Evolutionary conservation across 2,888 invertebrate genomes (phyloP).

Genomic region (Torymus auratus): DNA sequence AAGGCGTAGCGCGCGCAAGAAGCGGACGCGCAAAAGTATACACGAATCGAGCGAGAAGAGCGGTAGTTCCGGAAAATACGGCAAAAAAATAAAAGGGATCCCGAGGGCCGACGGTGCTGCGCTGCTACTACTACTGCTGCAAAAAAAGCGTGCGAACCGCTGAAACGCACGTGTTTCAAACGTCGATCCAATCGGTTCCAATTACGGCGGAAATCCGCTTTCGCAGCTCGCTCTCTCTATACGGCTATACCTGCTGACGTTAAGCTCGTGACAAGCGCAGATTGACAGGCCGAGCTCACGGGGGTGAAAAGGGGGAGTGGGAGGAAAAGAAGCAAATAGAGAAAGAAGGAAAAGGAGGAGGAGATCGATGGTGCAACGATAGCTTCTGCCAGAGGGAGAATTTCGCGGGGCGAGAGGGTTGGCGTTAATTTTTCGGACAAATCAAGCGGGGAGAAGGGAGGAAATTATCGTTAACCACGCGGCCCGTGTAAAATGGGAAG

Average conservation of each 20-base stretch:
- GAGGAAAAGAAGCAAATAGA: background rate
- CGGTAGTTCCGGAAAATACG: slow-evolving; percentile 10
- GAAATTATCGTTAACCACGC: slow-evolving; percentile 8
- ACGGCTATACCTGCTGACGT: slow-evolving; percentile 58
- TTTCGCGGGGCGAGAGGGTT: background rate
- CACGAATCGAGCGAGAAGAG: slow-evolving; percentile 16
- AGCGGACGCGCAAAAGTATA: slow-evolving; percentile 7
- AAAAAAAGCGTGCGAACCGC: slow-evolving; percentile 40
- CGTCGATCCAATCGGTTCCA: slow-evolving; percentile 63
- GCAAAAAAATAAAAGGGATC: slow-evolving; percentile 27
- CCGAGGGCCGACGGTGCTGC: background rate
- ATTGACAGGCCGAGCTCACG: slow-evolving; percentile 41
- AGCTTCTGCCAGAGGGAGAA: background rate
- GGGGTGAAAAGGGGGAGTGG: background rate
- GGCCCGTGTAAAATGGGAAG: too few relatives aligned
- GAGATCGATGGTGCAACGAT: slow-evolving; percentile 37
- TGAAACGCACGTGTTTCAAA: slow-evolving; percentile 61
- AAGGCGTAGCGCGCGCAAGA: slow-evolving; percentile 2
- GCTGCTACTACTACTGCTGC: background rate
- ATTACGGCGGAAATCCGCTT: slow-evolving; percentile 62
- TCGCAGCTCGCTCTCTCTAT: slow-evolving; percentile 51
- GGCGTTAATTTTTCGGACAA: slow-evolving; percentile 22
- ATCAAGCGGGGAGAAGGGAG: background rate
- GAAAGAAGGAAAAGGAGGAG: background rate
- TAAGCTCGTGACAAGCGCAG: slow-evolving; percentile 60